These are phyloP conservation scores for Charaxes varanes DNA, from an alignment of 1,140 invertebrate species.

Conservation along the genomic window DNA sequence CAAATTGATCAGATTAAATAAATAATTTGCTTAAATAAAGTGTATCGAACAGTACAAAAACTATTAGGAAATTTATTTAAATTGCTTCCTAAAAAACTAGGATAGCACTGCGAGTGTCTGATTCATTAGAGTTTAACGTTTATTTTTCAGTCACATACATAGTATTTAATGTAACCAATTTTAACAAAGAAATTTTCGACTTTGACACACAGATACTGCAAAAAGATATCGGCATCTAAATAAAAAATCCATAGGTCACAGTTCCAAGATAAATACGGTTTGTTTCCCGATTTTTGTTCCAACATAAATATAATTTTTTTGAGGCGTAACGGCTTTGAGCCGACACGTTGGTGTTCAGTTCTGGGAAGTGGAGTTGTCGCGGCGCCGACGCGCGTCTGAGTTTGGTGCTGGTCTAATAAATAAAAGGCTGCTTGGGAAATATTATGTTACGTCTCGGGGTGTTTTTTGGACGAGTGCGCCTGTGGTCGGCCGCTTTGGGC, in stretches of 20 bases:
- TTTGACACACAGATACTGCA: no score
- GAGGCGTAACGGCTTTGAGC: slow-evolving; percentile 63
- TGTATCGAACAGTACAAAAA: no score
- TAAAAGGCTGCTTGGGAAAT: slow-evolving; percentile 70
- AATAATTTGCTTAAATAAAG: no score
- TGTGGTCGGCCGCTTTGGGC: slow-evolving; percentile 49
- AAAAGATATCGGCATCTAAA: slow-evolving; percentile 43
- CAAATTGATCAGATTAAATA: no score
- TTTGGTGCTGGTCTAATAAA: slow-evolving; percentile 54
- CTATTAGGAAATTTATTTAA: no score
- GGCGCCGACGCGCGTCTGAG: slow-evolving; percentile 44
- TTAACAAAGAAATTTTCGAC: slow-evolving; percentile 12
- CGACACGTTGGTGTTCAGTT: slow-evolving; percentile 58
- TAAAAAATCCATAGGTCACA: slow-evolving; percentile 60
- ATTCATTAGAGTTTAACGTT: no score
- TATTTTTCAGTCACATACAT: no score
- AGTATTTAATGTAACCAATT: not conserved
- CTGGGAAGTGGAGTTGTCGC: slow-evolving; percentile 63
- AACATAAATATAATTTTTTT: slow-evolving; percentile 71
- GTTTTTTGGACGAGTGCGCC: slow-evolving; percentile 62
- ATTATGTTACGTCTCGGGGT: slow-evolving; percentile 68
- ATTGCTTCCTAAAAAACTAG: no score
- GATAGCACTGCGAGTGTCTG: no score
- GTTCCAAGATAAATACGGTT: slow-evolving; percentile 59
- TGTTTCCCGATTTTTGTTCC: slow-evolving; percentile 65